Evolutionary conservation across 35 echinoderm and acorn worm genomes (phyloP).

Genomic region (Hemicentrotus pulcherrimus): DNA sequence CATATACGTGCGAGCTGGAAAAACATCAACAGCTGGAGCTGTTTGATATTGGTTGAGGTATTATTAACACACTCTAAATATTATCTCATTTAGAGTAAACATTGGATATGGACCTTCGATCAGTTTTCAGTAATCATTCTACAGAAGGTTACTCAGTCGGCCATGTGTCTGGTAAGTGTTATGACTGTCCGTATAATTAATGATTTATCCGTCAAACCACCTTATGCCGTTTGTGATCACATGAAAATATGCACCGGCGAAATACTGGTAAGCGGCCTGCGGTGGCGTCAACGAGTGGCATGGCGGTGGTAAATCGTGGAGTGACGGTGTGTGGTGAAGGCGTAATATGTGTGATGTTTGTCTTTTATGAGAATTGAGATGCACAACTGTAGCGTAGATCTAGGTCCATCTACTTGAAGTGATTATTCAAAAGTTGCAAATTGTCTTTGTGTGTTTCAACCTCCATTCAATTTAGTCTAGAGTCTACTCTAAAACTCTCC

Average conservation of each 20-base stretch:
- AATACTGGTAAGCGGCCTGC: neutral
- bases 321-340: neutral
- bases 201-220: neutral
- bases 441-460: no score
- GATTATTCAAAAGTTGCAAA: no score
- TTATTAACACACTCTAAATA: neutral
- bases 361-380: no score
- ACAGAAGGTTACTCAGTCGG: constrained; percentile 75
- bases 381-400: no score
- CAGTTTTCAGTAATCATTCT: constrained; percentile 71
- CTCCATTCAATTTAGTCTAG: no score
- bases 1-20: neutral
- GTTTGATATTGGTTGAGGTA: neutral
- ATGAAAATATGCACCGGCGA: neutral
- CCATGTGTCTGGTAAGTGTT: constrained; percentile 67
- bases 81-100: constrained; percentile 19
- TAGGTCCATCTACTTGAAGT: no score
- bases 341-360: neutral
- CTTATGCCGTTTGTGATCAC: neutral
- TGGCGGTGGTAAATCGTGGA: no score
- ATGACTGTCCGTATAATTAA: neutral
- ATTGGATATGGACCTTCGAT: constrained; percentile 72
- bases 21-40: neutral
- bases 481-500: no score
- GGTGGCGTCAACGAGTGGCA: neutral